Conservation (phyloP, 2,797 vertebrate species). For the Luscinia megarhynchos region DNA sequence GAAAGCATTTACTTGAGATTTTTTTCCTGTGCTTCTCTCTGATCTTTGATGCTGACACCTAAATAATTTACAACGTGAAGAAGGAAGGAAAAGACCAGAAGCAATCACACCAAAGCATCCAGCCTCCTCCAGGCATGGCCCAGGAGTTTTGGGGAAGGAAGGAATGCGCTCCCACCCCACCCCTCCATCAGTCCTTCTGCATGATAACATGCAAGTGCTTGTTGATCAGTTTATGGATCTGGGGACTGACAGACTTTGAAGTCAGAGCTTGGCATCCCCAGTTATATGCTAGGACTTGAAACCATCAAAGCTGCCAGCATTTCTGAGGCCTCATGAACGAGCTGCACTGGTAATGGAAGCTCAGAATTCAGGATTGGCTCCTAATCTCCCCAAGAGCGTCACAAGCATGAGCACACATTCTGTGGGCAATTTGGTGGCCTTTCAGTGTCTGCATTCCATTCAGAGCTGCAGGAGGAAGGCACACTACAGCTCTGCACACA, state of each 20-base stretch:
- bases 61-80: constrained; percentile 59
- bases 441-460: neutral
- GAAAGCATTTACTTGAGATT: constrained; percentile 32
- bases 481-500: neutral
- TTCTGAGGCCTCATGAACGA: constrained; percentile 6
- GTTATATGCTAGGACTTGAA: constrained; percentile 52
- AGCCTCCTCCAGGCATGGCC: constrained; percentile 18
- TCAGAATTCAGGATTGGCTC: neutral
- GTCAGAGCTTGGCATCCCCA: constrained; percentile 51
- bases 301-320: constrained; percentile 41
- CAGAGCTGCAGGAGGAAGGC: neutral
- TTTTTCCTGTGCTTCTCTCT: constrained; percentile 41
- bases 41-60: constrained; percentile 65
- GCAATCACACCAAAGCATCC: constrained; percentile 54
- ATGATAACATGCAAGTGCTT: constrained; percentile 50
- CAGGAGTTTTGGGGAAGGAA: constrained; percentile 20
- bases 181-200: neutral
- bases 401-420: neutral
- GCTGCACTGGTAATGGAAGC: neutral
- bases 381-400: neutral
- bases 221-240: constrained; percentile 50
- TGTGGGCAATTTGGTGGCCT: constrained; percentile 30
- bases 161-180: constrained; percentile 9
- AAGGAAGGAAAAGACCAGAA: constrained; percentile 65
- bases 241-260: constrained; percentile 64